These are phyloP conservation scores for Eueides isabella DNA, from an alignment of 1,140 invertebrate species.

Conservation along the genomic window DNA sequence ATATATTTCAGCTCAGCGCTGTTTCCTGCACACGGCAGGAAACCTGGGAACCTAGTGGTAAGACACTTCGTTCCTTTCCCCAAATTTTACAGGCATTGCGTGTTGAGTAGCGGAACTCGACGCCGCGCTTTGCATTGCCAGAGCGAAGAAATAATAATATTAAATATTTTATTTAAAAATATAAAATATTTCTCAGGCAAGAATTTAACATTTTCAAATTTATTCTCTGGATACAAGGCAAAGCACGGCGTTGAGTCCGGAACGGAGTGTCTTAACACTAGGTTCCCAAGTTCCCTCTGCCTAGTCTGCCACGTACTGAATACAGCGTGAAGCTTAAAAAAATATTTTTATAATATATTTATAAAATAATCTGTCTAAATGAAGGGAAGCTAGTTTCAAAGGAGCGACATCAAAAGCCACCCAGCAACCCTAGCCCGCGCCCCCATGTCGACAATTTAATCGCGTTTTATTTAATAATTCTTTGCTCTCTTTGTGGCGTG, in stretches of 20 bases:
- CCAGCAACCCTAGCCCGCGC: background rate
- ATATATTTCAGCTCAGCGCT: too few species aligned
- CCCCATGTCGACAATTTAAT: background rate
- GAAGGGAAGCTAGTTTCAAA: background rate
- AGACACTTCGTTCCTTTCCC: too few species aligned
- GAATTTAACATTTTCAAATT: too few species aligned
- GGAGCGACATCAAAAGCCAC: background rate
- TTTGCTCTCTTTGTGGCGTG: background rate
- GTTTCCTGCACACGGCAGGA: too few species aligned
- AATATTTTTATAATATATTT: background rate
- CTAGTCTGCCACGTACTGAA: background rate
- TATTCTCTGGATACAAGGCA: too few species aligned
- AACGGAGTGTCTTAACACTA: background rate
- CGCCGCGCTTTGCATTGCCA: too few species aligned
- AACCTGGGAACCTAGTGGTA: too few species aligned
- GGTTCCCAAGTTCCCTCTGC: background rate
- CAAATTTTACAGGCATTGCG: too few species aligned
- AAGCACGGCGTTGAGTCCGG: background rate
- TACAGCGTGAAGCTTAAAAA: background rate
- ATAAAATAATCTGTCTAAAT: background rate
- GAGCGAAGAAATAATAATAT: too few species aligned
- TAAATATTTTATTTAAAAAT: too few species aligned
- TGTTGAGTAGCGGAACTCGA: too few species aligned
- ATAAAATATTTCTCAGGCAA: too few species aligned
- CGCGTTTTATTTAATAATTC: background rate